Percentiles rank a stretch among this genome's conserved stretches.
These are phyloP conservation scores for Psittacula derbiana DNA, from an alignment of 2,797 vertebrate genomes.

Conservation along the genomic window DNA sequence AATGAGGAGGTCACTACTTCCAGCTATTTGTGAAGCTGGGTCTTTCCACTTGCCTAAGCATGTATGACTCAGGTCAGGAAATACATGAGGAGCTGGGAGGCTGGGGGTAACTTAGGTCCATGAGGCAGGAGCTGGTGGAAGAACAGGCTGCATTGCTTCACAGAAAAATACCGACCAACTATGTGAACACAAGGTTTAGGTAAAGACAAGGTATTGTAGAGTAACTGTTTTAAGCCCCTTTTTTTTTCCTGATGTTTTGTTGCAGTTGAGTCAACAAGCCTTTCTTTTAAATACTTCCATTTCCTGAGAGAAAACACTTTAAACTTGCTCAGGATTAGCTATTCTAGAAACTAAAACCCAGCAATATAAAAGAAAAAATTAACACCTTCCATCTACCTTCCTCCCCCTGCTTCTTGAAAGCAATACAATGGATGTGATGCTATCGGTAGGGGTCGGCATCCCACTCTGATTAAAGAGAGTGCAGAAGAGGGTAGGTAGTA, in stretches of 20 bases:
- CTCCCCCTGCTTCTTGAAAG: neutral
- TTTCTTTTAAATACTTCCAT: neutral
- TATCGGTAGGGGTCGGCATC: too few species aligned
- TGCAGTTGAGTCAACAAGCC: neutral
- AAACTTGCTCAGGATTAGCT: neutral
- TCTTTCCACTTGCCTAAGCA: neutral
- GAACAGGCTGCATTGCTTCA: neutral
- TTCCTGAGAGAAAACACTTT: neutral
- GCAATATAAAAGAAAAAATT: neutral
- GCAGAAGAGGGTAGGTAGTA: neutral
- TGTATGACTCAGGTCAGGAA: fast-evolving
- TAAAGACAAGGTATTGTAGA: neutral
- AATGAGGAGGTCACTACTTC: neutral
- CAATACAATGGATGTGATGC: neutral
- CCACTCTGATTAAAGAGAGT: neutral
- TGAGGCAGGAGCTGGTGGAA: neutral
- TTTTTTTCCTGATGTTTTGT: neutral
- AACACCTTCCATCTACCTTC: neutral
- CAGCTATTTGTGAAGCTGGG: neutral
- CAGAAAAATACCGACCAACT: neutral
- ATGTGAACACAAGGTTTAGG: neutral
- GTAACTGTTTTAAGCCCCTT: neutral
- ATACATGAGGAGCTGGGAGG: neutral
- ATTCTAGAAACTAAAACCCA: neutral
- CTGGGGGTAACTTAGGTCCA: neutral